Base-by-base conservation (phyloP, 2,888 invertebrate species). In the Chloroclysta siterata region DNA sequence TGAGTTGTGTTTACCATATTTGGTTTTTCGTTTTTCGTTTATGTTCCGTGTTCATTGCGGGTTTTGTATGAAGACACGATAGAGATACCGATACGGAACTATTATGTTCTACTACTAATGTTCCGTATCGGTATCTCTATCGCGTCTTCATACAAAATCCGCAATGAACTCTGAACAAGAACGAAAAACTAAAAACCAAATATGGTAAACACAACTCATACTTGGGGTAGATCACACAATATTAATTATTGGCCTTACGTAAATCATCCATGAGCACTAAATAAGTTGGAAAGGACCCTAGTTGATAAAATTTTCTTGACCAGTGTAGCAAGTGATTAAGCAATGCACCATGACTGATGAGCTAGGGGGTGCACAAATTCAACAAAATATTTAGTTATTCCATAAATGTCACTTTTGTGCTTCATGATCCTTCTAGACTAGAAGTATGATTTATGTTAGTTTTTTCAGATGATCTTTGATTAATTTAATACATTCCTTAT, bases 351-450 rank as follows among this genome's bases (percentile, higher is more conserved):
- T 79, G 87, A 88, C 87, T 85, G 83, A 87, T 72, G 74, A 76
- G 76, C 74, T 74, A 78, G 74, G 78, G 82, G 79, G 82, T 85
- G 86, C 80, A 62, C 46, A 39, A 41, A 78, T 85, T 81, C 85
- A 87, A 87, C 80, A 79, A 78, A 73, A 75, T 69, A 74, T 29
- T 60, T 59, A 47, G 39, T 52, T 63, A 78, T 77, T 33, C 8
- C 47, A 39, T n/a, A 56, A 53, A 53, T 53, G 53, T n/a, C 14
- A 14, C 33, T 47, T 14, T 77, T 72, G 82, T 86, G 84, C 85
- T 87, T 87, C 84, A 85, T 77, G 82, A 80, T 74, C 83, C 84
- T n/a, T n/a, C n/a, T n/a, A n/a, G n/a, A 83, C 78, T 72, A 66
- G 66, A 70, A 69, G 71, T 60, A 68, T 69, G 11, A 55, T 60